These are phyloP conservation scores for Phalacrocorax pelagicus DNA, from an alignment of 2,113 vertebrate species.

Conservation along the genomic window DNA sequence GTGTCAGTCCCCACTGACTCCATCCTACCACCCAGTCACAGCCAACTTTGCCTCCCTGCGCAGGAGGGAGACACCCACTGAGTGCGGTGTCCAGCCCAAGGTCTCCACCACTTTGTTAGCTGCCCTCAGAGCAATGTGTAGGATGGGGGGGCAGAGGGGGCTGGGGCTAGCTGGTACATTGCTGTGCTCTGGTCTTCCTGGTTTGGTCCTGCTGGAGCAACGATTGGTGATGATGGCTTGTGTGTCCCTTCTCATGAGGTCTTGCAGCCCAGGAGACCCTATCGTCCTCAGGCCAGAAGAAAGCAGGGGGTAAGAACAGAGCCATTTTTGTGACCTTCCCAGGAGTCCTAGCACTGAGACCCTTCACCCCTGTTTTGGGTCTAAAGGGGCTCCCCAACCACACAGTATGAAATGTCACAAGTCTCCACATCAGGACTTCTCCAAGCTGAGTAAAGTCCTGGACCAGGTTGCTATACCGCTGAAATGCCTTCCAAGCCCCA, in stretches of 20 bases:
- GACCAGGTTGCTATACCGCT: too few relatives aligned
- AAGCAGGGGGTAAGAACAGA: not conserved
- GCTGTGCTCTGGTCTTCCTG: not conserved
- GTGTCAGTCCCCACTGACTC: not conserved
- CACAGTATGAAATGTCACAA: not conserved
- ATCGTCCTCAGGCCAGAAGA: not conserved
- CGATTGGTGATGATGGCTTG: not conserved
- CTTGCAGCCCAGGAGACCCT: not conserved
- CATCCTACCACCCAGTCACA: not conserved
- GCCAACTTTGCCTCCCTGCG: not conserved
- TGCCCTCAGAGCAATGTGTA: not conserved
- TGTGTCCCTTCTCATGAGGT: not conserved
- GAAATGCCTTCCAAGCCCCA: not conserved
- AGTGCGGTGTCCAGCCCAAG: not conserved
- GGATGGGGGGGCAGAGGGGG: rapidly evolving
- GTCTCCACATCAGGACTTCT: not conserved
- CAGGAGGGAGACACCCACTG: not conserved
- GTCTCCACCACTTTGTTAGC: not conserved
- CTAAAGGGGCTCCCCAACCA: not conserved
- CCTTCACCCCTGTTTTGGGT: not conserved
- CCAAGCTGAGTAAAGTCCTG: not conserved
- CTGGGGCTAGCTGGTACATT: not conserved
- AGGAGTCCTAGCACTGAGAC: not conserved
- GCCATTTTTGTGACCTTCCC: not conserved
- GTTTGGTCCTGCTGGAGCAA: not conserved